Base-by-base conservation (phyloP, 2,113 vertebrate genomes). In the Scomber japonicus region DNA sequence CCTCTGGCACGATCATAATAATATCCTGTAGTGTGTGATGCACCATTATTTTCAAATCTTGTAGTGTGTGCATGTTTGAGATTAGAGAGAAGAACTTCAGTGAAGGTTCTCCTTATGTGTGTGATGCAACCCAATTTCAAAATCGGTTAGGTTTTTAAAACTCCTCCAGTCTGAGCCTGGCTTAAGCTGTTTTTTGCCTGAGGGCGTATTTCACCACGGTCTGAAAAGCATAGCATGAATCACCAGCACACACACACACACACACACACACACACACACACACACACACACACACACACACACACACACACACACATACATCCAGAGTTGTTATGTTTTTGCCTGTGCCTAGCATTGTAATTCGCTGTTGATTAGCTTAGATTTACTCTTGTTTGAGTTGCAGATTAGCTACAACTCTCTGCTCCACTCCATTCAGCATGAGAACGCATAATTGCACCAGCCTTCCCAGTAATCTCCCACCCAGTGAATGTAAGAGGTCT, bases 341-440 rank as follows among this genome's bases (percentile, higher is more conserved):
- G 79, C 86, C 85, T 78, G 82, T 79, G 85, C 87, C 83, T 66
- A 16, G 78, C 86, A 83, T 91, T 91, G 90, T 92, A 80, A 94
- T 91, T 90, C 76, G 13, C 83, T 48, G 82, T 91, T 94, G 90
- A 93, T 91, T 79, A 90, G 35, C 84, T 83, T 31, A 83, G 86
- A 87, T 93, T 91, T 85, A 90, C 84, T 86, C 84, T 82, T 90
- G 92, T 93, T 94, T 91, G 82, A 93, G 88, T 92, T 92, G 92
- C 82, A 91, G 91, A 92, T 93, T 85, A 93, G 89, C 86, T 86
- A 76, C 82, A 89, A 90, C 76, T 89, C 80, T 83, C 55, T 62
- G 82, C 88, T 88, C 53, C 59, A 72, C 82, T 84, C 81, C 82
- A 82, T 93, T 86, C 90, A 92, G 82, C 59, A 78, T 80, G 82